phyloP scores from a whole-genome alignment of 2,113 vertebrate genomes.

The Speoplatyrhinus poulsoni region DNA sequence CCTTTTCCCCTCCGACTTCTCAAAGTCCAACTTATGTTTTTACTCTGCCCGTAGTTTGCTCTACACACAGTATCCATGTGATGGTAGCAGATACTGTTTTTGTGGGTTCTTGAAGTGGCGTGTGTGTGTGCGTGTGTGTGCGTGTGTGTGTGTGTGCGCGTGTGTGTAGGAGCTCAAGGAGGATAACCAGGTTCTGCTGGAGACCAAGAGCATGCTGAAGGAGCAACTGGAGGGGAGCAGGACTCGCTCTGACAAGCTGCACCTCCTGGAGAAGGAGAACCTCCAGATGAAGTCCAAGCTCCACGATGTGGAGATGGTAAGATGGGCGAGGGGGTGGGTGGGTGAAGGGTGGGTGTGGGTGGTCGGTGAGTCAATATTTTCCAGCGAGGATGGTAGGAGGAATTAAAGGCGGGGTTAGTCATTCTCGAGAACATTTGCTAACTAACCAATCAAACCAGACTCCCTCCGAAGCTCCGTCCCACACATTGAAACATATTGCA shows the following conservation, averaged over 20 bases:
- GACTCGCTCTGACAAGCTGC: slow-evolving; percentile 92
- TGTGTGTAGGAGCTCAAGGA: slow-evolving; percentile 90
- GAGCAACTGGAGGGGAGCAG: slow-evolving; percentile 91
- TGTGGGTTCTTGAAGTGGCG: neutral
- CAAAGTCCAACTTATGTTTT: too few relatives aligned
- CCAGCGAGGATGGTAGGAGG: too few relatives aligned
- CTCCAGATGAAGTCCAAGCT: slow-evolving; percentile 94
- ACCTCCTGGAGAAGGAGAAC: slow-evolving; percentile 95
- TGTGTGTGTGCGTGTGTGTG: neutral
- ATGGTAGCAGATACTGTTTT: neutral
- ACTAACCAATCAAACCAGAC: too few relatives aligned
- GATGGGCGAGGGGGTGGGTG: neutral
- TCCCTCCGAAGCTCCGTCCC: too few relatives aligned
- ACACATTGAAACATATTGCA: too few relatives aligned
- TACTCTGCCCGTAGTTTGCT: too few relatives aligned
- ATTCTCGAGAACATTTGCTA: too few relatives aligned
- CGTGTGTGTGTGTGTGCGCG: neutral
- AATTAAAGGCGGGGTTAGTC: too few relatives aligned
- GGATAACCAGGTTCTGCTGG: slow-evolving; percentile 95
- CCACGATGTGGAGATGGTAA: slow-evolving; percentile 96
- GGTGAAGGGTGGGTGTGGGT: too few relatives aligned
- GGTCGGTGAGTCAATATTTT: too few relatives aligned
- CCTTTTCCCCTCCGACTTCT: too few relatives aligned
- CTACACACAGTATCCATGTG: too few relatives aligned
- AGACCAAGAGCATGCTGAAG: slow-evolving; percentile 96